Evolutionary conservation across 2,113 vertebrate genomes (phyloP), one percentile per base, ranked within the genome.

Genomic region (Datnioides undecimradiatus): DNA sequence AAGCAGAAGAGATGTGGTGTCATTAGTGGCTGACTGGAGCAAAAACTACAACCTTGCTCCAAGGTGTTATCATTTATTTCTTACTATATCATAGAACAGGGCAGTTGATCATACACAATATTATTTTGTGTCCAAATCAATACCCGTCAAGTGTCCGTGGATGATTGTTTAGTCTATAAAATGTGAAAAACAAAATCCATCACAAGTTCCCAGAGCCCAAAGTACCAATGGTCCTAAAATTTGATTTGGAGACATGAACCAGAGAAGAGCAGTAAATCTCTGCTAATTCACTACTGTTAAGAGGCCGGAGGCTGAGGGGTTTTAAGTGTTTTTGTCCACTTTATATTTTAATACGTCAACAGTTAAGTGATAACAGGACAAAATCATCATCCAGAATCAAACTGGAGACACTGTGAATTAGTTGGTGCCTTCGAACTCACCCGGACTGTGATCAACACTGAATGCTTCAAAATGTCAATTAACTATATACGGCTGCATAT

Each of bases 71-170:
- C 19, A 33, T 72, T 63, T 66, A 14, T 27, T 57, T 79, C 45
- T 43, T 17, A 54, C n/a, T 54, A 9, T 43, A 45, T 77, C 21
- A 40, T 5, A 31, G 51, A 25, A 57, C 17, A 43, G n/a, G 41
- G 23, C 64, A 29, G 14, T 51, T 51, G 27, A 79, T 52, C 34
- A 33, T 36, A 45, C 23, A 36, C 38, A 29, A 0, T 46, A 38
- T 62, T 34, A 43, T 54, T 59, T 74, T 36, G 40, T 2, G 13
- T 54, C 13, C 13, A 72, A 72, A 76, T 80, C 71, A 43, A 72
- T 74, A 67, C 17, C 63, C 57, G 63, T 78, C 27, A 65, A 65
- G 27, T 40, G 29, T 52, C 46, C 57, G 29, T 31, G 51, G 13
- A 31, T 31, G 29, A 62, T 25, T 23, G 46, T 36, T 46, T 21